Evolutionary conservation across 2,888 invertebrate genomes (phyloP), one percentile per base, ranked within the genome.

Genomic region (Cantharis flavilabris): DNA sequence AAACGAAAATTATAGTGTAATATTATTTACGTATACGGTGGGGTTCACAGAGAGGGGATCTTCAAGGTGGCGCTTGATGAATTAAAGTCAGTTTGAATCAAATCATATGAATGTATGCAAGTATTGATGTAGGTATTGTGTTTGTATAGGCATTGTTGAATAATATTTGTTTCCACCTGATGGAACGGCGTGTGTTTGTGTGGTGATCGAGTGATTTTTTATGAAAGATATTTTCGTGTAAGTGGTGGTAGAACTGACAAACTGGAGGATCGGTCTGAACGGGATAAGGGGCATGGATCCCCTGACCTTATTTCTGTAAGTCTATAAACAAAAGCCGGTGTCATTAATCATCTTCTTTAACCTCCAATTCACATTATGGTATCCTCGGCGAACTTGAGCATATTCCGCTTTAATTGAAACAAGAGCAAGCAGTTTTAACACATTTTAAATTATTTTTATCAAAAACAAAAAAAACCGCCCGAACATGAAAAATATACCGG

Each of bases 1-100:
- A 81, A 81, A 83, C 82, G 87, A 85, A 88, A 88, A 88, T 88
- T 88, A 88, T 85, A 88, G 86, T 86, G 86, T 86, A 85, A 87
- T 86, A 86, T 87, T 84, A 86, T 86, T 79, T 79, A 79, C 76
- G 79, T 77, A 76, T 71, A 71, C 79, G 79, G 79, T 79, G 79
- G 79, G 79, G 79, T 74, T 79, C 65, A 75, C 85, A 80, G 84
- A 84, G 84, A 84, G 86, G 86, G 86, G 86, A 85, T 84, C 85
- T 83, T 86, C 86, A 82, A 84, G 83, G 86, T 87, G 87, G 86
- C 86, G 86, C 85, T 85, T 86, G 88, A 87, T 86, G 87, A 87
- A 87, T 88, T 88, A 87, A 84, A 88, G 88, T 88, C 88, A 89
- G 89, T 89, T 88, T 86, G 88, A 88, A 89, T 88, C 88, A 89